Percentiles rank a stretch among this genome's conserved stretches.
Conservation (phyloP, 2,113 vertebrate genomes). For the Hemichromis elongatus region DNA sequence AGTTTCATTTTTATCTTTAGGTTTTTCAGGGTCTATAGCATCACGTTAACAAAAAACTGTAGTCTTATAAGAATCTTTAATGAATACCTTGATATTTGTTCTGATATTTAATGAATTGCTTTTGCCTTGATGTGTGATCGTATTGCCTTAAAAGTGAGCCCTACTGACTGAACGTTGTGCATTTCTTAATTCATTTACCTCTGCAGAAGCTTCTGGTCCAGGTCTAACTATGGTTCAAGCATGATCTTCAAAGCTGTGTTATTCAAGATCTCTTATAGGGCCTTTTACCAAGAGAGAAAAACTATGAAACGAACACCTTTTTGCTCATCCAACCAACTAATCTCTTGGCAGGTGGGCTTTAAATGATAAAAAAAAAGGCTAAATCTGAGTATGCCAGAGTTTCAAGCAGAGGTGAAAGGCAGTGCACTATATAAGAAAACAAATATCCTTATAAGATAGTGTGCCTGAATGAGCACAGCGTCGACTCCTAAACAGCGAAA, state of each 20-base stretch:
- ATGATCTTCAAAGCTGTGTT: background rate
- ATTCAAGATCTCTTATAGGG: background rate
- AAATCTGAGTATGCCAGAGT: background rate
- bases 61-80: background rate
- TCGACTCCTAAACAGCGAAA: background rate
- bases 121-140: background rate
- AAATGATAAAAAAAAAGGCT: rapidly evolving
- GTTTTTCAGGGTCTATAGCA: background rate
- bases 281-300: background rate
- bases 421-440: background rate
- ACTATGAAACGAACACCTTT: rapidly evolving
- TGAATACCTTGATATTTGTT: rapidly evolving
- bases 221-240: background rate
- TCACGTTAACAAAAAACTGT: background rate
- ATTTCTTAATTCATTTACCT: background rate
- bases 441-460: background rate
- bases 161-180: background rate
- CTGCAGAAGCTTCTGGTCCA: background rate
- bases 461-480: background rate
- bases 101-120: background rate
- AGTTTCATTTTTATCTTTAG: background rate
- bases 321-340: background rate
- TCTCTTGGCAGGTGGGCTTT: background rate
- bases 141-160: background rate
- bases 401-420: background rate